Conservation (phyloP, 2,113 vertebrate genomes). For the Turnix velox region DNA sequence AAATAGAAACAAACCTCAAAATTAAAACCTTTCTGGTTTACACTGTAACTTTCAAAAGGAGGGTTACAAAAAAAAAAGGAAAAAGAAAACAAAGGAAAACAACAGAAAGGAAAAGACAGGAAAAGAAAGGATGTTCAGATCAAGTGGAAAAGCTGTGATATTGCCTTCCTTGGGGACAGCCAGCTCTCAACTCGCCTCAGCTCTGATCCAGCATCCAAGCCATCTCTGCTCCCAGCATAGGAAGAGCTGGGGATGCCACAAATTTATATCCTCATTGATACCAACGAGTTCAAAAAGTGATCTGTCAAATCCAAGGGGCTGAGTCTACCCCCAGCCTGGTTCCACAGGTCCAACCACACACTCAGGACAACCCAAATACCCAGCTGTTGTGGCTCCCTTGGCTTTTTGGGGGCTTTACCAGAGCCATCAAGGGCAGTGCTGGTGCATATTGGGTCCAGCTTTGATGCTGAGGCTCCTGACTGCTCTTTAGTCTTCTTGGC, state of each 20-base stretch:
- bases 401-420: not conserved
- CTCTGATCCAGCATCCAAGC: not conserved
- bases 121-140: not conserved
- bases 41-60: not conserved
- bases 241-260: not conserved
- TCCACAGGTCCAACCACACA: not conserved
- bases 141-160: not conserved
- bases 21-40: not conserved
- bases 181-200: not conserved
- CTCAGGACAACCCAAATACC: not conserved
- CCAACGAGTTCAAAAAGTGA: not conserved
- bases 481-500: conserved; percentile 48
- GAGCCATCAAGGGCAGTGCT: accelerated
- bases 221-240: not conserved
- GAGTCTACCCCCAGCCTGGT: not conserved
- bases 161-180: not conserved
- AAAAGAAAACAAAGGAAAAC: not conserved
- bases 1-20: not conserved
- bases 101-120: not conserved
- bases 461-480: accelerated
- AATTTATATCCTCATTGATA: not conserved
- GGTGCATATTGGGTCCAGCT: not conserved
- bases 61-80: not conserved
- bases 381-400: not conserved
- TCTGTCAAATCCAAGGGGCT: not conserved